A percentile compares a stretch with the other conserved stretches of the same genome.
Conservation (phyloP, 2,888 invertebrate species). For the Drosophila acutilabella region DNA sequence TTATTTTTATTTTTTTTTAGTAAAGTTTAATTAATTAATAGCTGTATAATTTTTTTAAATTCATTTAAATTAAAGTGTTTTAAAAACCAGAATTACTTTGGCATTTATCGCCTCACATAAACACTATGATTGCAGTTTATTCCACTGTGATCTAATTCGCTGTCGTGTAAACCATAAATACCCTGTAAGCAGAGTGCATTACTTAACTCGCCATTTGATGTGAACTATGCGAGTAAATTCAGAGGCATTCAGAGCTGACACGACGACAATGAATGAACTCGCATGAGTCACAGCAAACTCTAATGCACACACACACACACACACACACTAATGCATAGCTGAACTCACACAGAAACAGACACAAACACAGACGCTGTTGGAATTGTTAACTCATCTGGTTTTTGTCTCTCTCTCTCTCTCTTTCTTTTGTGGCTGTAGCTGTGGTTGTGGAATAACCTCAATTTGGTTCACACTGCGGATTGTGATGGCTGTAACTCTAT, state of each 20-base stretch:
- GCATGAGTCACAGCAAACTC: conserved; percentile 52
- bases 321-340: conserved; percentile 16
- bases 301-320: conserved; percentile 21
- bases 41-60: no score
- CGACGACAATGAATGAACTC: conserved; percentile 57
- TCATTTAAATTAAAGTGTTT: no score
- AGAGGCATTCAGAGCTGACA: conserved; percentile 18
- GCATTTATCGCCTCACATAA: neutral
- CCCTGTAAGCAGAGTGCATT: conserved; percentile 34
- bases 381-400: conserved; percentile 76
- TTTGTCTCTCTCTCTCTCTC: conserved; percentile 6
- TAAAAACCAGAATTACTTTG: no score
- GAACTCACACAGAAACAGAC: conserved; percentile 9
- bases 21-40: no score
- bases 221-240: conserved; percentile 39
- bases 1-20: no score
- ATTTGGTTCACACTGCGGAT: conserved; percentile 72
- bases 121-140: neutral
- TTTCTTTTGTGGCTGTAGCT: conserved; percentile 11
- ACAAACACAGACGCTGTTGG: conserved; percentile 22
- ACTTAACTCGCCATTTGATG: conserved; percentile 47
- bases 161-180: conserved; percentile 29
- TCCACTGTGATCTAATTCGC: neutral
- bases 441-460: conserved; percentile 74
- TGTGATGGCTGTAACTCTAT: conserved; percentile 69